A percentile compares a stretch with the other conserved stretches of the same genome.
phyloP scores from a whole-genome alignment of 2,113 vertebrate species.

The Plecotus auritus region DNA sequence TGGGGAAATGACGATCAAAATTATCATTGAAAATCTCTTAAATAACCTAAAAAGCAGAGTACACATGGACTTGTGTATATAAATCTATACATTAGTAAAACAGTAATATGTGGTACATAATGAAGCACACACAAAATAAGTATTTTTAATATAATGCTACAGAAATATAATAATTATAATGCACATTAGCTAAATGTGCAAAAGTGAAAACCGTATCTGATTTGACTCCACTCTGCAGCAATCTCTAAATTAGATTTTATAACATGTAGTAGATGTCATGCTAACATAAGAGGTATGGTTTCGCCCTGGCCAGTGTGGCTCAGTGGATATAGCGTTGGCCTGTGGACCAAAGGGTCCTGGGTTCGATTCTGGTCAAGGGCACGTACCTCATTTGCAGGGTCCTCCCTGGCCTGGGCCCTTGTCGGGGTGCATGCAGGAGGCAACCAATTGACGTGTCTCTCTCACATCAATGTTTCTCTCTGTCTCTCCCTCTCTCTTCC shows the following conservation, averaged over 20 bases:
- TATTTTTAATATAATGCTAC: neutral
- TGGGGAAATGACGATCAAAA: neutral
- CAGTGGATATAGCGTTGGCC: no score
- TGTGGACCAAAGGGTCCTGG: no score
- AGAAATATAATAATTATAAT: neutral
- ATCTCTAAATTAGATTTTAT: neutral
- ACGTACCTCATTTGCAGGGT: no score
- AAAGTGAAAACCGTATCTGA: neutral
- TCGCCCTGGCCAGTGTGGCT: no score
- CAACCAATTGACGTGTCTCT: no score
- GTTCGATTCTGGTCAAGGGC: no score
- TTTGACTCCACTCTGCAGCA: neutral
- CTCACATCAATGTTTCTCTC: no score
- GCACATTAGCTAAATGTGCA: neutral
- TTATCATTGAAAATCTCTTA: neutral
- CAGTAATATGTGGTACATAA: neutral
- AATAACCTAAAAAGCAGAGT: neutral
- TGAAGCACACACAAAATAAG: neutral
- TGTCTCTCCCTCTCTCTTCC: no score
- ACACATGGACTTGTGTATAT: neutral
- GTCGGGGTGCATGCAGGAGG: no score
- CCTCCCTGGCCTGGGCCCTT: no score
- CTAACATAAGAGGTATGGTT: neutral
- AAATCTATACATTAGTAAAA: neutral
- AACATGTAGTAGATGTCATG: neutral